These are phyloP conservation scores for Pandemis heparana DNA, from an alignment of 2,888 invertebrate species.

Conservation along the genomic window DNA sequence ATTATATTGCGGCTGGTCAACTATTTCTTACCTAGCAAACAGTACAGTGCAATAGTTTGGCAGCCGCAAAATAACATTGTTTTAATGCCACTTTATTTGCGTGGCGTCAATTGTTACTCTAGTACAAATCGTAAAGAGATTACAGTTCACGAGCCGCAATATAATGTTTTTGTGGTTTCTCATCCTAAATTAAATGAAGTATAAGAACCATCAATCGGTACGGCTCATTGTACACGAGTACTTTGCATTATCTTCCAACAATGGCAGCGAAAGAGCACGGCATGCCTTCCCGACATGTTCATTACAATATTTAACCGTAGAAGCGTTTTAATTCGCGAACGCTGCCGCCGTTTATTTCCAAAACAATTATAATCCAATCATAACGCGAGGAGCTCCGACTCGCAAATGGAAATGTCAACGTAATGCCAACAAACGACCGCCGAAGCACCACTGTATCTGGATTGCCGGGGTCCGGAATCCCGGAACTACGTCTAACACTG, in stretches of 20 bases:
- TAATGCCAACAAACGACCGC: constrained; percentile 61
- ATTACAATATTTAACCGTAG: constrained; percentile 40
- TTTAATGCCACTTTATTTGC: too few species aligned
- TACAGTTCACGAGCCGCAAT: too few species aligned
- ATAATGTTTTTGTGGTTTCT: too few species aligned
- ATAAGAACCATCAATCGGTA: neutral
- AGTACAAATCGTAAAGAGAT: too few species aligned
- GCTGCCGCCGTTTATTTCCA: constrained; percentile 45
- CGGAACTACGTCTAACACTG: constrained; percentile 23
- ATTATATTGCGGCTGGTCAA: too few species aligned
- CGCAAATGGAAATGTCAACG: constrained; percentile 59
- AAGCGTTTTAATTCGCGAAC: constrained; percentile 26
- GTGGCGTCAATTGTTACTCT: too few species aligned
- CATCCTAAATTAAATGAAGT: too few species aligned
- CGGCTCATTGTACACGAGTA: neutral
- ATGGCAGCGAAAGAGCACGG: constrained; percentile 1
- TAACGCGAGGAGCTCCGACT: constrained; percentile 49
- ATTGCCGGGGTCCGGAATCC: constrained; percentile 30
- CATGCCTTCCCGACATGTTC: constrained; percentile 13
- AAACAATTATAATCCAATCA: constrained; percentile 57
- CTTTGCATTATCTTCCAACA: constrained; percentile 5
- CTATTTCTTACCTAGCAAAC: too few species aligned
- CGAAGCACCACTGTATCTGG: constrained; percentile 40
- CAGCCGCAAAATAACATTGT: too few species aligned
- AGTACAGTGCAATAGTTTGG: too few species aligned